A percentile compares a stretch with the other conserved stretches of the same genome.
Evolutionary conservation across 2,797 vertebrate species (phyloP).

Genomic region (Nannoperca obscura): DNA sequence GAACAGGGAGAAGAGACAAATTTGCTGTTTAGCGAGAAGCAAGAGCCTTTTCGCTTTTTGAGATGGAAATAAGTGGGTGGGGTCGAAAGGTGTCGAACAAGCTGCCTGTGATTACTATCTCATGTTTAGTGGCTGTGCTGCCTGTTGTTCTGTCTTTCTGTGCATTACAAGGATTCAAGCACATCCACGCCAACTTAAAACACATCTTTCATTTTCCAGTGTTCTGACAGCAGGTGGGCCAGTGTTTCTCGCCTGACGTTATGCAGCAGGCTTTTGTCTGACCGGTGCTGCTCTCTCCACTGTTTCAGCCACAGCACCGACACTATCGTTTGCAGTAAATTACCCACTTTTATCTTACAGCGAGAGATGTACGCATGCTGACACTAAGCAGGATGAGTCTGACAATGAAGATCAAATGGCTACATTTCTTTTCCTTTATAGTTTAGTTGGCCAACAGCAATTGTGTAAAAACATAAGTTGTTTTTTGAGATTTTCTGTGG

Average conservation of each 20-base stretch:
- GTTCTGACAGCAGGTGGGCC: not conserved
- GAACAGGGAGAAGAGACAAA: not conserved
- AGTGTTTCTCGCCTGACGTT: not conserved
- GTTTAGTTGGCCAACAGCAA: no score
- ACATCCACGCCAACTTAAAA: not conserved
- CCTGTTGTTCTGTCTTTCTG: not conserved
- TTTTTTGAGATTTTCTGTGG: no score
- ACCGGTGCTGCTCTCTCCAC: not conserved
- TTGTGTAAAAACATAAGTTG: no score
- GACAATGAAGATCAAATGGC: no score
- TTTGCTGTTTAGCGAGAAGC: not conserved
- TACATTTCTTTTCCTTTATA: no score
- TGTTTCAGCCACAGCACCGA: not conserved
- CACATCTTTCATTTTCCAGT: slow-evolving; percentile 3
- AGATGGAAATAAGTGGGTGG: slow-evolving; percentile 9
- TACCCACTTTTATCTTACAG: not conserved
- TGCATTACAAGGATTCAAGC: not conserved
- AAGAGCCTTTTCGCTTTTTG: not conserved
- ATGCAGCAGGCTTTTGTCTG: not conserved
- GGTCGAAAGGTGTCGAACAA: not conserved
- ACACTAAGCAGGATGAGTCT: no score
- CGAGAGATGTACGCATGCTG: no score
- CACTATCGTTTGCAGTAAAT: not conserved
- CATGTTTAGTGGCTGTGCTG: not conserved
- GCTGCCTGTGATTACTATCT: not conserved